Conservation (phyloP, 2,113 vertebrate genomes). For the Muntiacus muntjak region DNA sequence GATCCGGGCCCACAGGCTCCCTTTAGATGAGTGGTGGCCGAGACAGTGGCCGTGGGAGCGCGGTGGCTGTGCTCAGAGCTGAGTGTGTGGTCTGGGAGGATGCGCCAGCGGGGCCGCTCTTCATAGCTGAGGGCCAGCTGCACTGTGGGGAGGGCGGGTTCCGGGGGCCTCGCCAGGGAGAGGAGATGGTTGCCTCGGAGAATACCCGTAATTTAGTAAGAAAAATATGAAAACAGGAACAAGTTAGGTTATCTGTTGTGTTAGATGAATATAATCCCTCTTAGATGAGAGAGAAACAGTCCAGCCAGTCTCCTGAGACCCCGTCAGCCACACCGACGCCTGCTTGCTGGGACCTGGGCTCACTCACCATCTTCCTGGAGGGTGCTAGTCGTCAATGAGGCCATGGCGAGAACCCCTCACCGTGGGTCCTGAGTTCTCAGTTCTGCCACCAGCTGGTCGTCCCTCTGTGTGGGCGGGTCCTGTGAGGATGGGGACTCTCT, state of each 20-base stretch:
- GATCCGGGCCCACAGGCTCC: background rate
- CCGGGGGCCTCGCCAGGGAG: background rate
- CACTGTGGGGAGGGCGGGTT: background rate
- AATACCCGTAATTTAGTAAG: background rate
- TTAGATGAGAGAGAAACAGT: background rate
- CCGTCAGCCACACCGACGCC: rapidly evolving
- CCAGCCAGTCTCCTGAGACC: background rate
- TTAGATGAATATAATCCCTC: background rate
- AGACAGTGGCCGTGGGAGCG: rapidly evolving
- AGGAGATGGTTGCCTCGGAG: background rate
- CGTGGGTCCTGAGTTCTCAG: background rate
- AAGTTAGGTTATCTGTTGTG: too few species aligned
- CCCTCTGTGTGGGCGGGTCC: background rate
- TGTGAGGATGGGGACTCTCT: background rate
- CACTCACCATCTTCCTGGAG: background rate
- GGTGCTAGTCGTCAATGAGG: rapidly evolving
- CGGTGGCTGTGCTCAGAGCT: background rate
- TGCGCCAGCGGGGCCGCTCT: too few species aligned
- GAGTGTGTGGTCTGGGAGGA: too few species aligned
- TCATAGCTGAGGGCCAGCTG: background rate
- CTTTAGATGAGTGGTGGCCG: background rate
- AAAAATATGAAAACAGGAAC: background rate
- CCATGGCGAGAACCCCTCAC: background rate
- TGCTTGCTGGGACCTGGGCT: background rate
- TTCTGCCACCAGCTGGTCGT: rapidly evolving